phyloP scores from a whole-genome alignment of 2,113 vertebrate genomes.

The Zootoca vivipara region DNA sequence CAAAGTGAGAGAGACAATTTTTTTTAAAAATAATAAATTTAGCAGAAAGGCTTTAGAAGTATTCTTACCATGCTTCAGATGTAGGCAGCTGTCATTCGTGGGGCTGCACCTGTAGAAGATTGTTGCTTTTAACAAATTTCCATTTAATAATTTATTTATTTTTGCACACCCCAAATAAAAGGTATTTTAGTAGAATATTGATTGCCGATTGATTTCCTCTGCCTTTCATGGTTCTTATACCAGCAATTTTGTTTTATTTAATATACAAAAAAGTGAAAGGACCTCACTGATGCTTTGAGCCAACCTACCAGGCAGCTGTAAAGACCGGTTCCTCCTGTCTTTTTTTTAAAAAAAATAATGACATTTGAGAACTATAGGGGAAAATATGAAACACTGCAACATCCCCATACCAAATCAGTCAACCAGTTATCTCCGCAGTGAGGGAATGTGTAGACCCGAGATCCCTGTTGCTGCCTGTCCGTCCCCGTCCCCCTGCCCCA shows the following conservation, averaged over 20 bases:
- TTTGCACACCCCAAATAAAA: conserved; percentile 76
- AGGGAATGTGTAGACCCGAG: background rate
- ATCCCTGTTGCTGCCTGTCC: background rate
- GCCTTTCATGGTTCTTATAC: conserved; percentile 73
- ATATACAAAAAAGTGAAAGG: conserved; percentile 34
- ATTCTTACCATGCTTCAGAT: conserved; percentile 99
- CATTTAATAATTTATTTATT: conserved; percentile 54
- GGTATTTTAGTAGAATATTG: conserved; percentile 62
- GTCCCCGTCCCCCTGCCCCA: background rate
- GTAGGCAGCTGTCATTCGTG: conserved; percentile 99
- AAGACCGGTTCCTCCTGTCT: conserved; percentile 28
- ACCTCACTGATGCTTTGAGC: conserved; percentile 68
- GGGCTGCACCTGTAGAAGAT: conserved; percentile 99
- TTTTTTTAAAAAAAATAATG: conserved; percentile 4
- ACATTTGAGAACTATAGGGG: background rate
- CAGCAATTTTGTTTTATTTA: conserved; percentile 66
- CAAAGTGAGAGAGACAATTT: conserved; percentile 53
- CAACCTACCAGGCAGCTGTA: conserved; percentile 57
- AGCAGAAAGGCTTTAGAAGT: conserved; percentile 78
- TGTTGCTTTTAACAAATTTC: conserved; percentile 87
- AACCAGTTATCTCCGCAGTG: background rate
- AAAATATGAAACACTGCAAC: conserved; percentile 17
- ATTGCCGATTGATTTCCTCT: conserved; percentile 45
- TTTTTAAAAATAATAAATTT: conserved; percentile 47
- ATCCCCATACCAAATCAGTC: conserved; percentile 7